Conservation (phyloP, 2,113 vertebrate species). For the Nothobranchius kuhntae region DNA sequence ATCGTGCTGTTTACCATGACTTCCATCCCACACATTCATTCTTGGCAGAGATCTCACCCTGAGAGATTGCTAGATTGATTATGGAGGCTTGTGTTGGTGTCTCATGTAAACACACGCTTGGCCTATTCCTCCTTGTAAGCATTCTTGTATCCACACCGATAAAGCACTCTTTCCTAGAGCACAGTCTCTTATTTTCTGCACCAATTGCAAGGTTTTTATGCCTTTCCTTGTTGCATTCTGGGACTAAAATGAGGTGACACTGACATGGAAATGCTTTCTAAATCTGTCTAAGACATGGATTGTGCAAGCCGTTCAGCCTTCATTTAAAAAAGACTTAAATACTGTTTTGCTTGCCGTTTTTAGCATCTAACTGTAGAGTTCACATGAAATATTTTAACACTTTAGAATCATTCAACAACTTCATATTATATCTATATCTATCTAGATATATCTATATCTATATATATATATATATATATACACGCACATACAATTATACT, state of each 20-base stretch:
- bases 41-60: slow-evolving; percentile 58
- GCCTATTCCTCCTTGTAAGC: slow-evolving; percentile 45
- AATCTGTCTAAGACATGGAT: slow-evolving; percentile 24
- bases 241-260: slow-evolving; percentile 43
- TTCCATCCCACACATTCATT: slow-evolving; percentile 61
- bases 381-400: neutral
- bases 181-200: slow-evolving; percentile 62
- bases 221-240: slow-evolving; percentile 43
- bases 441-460: too few relatives aligned
- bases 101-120: slow-evolving; percentile 66
- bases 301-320: slow-evolving; percentile 13
- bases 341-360: neutral
- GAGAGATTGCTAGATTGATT: slow-evolving; percentile 69
- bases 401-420: neutral
- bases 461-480: too few relatives aligned
- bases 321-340: neutral
- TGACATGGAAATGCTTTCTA: slow-evolving; percentile 40
- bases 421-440: too few relatives aligned
- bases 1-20: slow-evolving; percentile 60
- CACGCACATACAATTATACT: too few relatives aligned
- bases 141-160: slow-evolving; percentile 53
- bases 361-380: slow-evolving; percentile 6
- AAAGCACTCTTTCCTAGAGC: slow-evolving; percentile 48
- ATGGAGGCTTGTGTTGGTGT: slow-evolving; percentile 61
- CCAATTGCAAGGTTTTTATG: slow-evolving; percentile 47